phyloP scores from a whole-genome alignment of 2,888 invertebrate species.

The Drosophila yooni region DNA sequence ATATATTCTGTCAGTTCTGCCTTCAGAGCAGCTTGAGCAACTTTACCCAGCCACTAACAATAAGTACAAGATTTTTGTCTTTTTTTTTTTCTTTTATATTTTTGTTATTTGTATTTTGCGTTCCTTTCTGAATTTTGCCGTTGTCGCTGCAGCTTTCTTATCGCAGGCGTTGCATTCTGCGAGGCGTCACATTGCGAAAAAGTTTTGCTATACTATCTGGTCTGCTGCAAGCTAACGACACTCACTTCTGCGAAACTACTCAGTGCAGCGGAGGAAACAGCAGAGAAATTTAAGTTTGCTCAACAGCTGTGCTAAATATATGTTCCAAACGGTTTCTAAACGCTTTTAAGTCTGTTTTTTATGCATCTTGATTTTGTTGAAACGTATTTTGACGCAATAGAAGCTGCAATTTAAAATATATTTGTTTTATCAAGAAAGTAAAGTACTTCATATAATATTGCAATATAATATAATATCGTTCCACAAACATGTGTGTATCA shows the following conservation, averaged over 20 bases:
- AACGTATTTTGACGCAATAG: not conserved
- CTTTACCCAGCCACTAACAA: constrained; percentile 27
- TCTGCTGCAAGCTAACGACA: constrained; percentile 15
- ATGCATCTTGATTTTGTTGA: not conserved
- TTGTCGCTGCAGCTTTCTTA: constrained; percentile 40
- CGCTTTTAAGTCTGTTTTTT: not conserved
- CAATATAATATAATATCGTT: not conserved
- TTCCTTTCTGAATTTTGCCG: constrained; percentile 7
- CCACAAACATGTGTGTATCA: not conserved
- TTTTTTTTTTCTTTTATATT: not conserved
- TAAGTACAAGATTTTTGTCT: constrained; percentile 35
- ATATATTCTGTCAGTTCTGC: constrained; percentile 11
- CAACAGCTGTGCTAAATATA: constrained; percentile 16
- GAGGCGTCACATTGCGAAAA: constrained; percentile 33
- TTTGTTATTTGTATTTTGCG: not conserved
- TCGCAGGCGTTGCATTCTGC: constrained; percentile 43
- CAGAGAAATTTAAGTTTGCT: constrained; percentile 13
- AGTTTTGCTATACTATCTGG: constrained; percentile 27
- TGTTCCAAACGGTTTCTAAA: not conserved
- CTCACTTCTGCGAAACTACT: constrained; percentile 30
- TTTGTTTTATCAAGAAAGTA: not conserved
- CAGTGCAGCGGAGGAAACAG: not conserved
- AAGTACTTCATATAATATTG: too few relatives aligned
- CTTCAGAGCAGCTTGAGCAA: constrained; percentile 24
- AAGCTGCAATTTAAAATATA: not conserved